A percentile compares a stretch with the other conserved stretches of the same genome.
Evolutionary conservation across 2,888 invertebrate species (phyloP).

Genomic region (Idaea biselata): DNA sequence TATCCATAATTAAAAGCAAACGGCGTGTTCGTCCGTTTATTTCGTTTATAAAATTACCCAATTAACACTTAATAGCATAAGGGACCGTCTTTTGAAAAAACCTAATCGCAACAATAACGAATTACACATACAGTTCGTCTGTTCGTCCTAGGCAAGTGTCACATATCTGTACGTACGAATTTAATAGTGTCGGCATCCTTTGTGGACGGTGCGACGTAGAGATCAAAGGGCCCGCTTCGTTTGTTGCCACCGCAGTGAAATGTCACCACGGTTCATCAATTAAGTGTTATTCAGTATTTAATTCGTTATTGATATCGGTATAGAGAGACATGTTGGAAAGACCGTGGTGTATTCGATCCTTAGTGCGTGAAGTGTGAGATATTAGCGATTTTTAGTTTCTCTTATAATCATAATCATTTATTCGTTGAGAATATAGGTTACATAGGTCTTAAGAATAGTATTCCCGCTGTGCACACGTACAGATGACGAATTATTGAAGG

Average conservation of each 20-base stretch:
- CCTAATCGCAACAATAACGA: constrained; percentile 49
- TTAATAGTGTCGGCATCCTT: constrained; percentile 72
- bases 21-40: constrained; percentile 20
- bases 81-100: constrained; percentile 38
- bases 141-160: constrained; percentile 68
- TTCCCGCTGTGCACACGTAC: too few relatives aligned
- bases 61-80: constrained; percentile 47
- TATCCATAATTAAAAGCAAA: constrained; percentile 13
- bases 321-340: constrained; percentile 46
- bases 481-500: too few relatives aligned
- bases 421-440: too few relatives aligned
- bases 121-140: constrained; percentile 33
- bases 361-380: constrained; percentile 34
- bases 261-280: constrained; percentile 77
- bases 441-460: too few relatives aligned
- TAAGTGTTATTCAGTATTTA: constrained; percentile 64
- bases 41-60: constrained; percentile 26
- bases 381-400: constrained; percentile 2
- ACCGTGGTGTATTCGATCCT: constrained; percentile 52
- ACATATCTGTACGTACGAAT: constrained; percentile 75
- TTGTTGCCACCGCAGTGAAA: constrained; percentile 66
- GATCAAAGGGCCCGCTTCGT: constrained; percentile 66
- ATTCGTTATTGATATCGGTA: constrained; percentile 69
- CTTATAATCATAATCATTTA: too few relatives aligned
- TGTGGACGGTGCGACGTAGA: constrained; percentile 42